phyloP scores from a whole-genome alignment of 1,140 invertebrate genomes.

The Cephus cinctus region DNA sequence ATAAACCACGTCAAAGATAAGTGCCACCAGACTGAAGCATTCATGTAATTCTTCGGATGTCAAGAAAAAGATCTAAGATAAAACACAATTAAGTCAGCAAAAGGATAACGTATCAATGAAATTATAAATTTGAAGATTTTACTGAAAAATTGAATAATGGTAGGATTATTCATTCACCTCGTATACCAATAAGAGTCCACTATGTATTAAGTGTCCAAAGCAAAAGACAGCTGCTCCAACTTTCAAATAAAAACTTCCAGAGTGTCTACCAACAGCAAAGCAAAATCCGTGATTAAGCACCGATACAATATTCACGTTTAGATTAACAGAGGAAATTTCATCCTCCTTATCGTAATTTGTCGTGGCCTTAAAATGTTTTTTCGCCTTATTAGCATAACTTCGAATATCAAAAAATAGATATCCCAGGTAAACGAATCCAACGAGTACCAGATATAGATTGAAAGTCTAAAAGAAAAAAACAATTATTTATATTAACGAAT shows the following conservation, averaged over 20 bases:
- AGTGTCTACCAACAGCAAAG: slow-evolving; percentile 65
- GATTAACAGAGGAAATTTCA: slow-evolving; percentile 3
- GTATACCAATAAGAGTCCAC: slow-evolving; percentile 59
- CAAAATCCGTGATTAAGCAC: slow-evolving; percentile 56
- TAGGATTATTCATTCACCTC: slow-evolving; percentile 1
- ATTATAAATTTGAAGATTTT: too few relatives aligned
- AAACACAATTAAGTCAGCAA: not conserved
- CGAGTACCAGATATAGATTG: slow-evolving; percentile 59
- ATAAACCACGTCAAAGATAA: slow-evolving; percentile 62
- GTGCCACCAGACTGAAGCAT: slow-evolving; percentile 53
- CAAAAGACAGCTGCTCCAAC: slow-evolving; percentile 72
- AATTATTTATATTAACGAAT: too few relatives aligned
- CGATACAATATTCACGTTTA: not conserved
- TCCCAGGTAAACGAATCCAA: slow-evolving; percentile 62
- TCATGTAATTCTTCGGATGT: slow-evolving; percentile 38
- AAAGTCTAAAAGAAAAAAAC: slow-evolving; percentile 57
- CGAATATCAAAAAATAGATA: slow-evolving; percentile 64
- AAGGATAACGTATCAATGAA: not conserved
- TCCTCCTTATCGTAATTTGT: slow-evolving; percentile 12
- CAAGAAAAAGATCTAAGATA: slow-evolving; percentile 3
- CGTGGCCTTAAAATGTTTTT: slow-evolving; percentile 37
- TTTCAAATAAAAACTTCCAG: slow-evolving; percentile 73
- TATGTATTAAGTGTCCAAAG: slow-evolving; percentile 70
- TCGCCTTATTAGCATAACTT: slow-evolving; percentile 56
- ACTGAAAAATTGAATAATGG: not conserved